Evolutionary conservation across 1,140 invertebrate genomes (phyloP).

Genomic region (Drosophila arawakana): DNA sequence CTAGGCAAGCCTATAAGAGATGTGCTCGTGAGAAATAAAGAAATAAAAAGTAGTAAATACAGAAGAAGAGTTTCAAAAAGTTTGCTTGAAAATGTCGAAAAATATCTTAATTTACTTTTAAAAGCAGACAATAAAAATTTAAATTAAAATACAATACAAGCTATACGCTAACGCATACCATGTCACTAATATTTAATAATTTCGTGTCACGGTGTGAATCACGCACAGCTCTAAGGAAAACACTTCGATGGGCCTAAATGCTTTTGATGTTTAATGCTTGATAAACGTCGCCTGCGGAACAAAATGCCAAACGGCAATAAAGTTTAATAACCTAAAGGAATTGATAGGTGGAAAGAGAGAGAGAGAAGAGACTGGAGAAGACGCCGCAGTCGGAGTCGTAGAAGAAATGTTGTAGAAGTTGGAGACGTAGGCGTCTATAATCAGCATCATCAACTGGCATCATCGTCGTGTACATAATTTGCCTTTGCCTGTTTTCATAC

Average conservation of each 20-base stretch:
- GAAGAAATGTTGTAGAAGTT: not conserved
- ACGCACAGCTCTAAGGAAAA: constrained; percentile 1
- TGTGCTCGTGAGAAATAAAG: not conserved
- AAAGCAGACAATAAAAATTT: too few species aligned
- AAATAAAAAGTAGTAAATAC: not conserved
- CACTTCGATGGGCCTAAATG: constrained; percentile 40
- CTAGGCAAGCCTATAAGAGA: not conserved
- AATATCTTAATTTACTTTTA: too few species aligned
- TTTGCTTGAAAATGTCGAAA: not conserved
- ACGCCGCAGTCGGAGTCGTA: not conserved
- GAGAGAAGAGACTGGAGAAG: not conserved
- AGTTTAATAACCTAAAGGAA: constrained; percentile 79
- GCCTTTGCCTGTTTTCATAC: constrained; percentile 28
- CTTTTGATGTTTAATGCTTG: constrained; percentile 47
- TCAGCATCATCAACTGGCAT: constrained; percentile 76
- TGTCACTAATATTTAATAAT: too few species aligned
- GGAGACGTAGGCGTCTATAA: constrained; percentile 52
- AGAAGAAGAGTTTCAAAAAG: not conserved
- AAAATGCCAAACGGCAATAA: constrained; percentile 74
- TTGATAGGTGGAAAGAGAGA: not conserved
- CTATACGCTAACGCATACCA: too few species aligned
- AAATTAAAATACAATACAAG: too few species aligned
- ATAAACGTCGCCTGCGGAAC: constrained; percentile 37
- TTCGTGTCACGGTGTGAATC: constrained; percentile 10
- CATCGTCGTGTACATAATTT: constrained; percentile 69